Percentiles rank a stretch among this genome's conserved stretches.
Conservation (phyloP, 2,888 invertebrate genomes). For the Agonopterix alstromeriana region DNA sequence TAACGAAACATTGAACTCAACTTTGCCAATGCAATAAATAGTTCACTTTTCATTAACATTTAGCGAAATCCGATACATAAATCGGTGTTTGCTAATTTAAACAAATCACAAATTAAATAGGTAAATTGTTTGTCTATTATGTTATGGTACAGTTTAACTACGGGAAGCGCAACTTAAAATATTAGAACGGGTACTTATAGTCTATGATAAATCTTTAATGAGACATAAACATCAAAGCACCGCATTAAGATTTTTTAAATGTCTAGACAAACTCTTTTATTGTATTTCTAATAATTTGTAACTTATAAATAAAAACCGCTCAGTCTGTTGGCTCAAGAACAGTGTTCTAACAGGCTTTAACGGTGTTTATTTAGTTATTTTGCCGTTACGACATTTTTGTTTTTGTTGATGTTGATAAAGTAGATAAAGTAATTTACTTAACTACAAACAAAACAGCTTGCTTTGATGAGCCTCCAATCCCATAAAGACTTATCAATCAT, state of each 20-base stretch:
- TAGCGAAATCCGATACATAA: too few species aligned
- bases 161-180: too few species aligned
- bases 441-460: conserved; percentile 15
- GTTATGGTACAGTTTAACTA: too few species aligned
- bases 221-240: conserved; percentile 30
- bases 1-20: too few species aligned
- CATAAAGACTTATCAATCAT: conserved; percentile 36
- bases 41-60: too few species aligned
- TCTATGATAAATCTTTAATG: conserved; percentile 26
- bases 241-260: not conserved
- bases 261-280: not conserved
- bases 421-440: not conserved
- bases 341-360: conserved; percentile 59
- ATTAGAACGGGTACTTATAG: too few species aligned
- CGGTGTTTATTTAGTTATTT: conserved; percentile 46
- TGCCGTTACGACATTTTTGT: not conserved
- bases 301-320: conserved; percentile 48
- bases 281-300: not conserved
- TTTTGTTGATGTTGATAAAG: too few species aligned
- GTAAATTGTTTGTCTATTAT: too few species aligned
- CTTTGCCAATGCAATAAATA: too few species aligned
- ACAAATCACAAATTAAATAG: too few species aligned
- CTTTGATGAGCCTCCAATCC: conserved; percentile 63
- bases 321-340: conserved; percentile 73
- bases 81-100: too few species aligned